Evolutionary conservation across 2,888 invertebrate genomes (phyloP).

Genomic region (Lycia hirtaria): DNA sequence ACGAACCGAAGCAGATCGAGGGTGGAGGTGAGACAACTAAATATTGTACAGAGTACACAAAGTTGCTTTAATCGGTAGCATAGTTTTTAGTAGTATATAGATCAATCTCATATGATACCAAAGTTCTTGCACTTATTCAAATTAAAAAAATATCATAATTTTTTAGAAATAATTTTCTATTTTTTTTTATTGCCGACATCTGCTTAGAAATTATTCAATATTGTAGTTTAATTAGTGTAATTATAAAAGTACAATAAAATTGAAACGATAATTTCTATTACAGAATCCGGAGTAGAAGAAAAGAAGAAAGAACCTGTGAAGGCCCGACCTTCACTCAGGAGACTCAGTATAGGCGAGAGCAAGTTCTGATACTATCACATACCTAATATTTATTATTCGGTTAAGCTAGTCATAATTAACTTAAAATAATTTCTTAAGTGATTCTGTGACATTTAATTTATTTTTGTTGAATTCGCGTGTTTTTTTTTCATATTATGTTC

Average conservation of each 20-base stretch:
- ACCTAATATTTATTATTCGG: slow-evolving; percentile 8
- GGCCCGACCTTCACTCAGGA: slow-evolving; percentile 30
- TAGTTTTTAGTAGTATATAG: no score
- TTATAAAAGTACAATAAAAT: no score
- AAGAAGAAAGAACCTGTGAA: slow-evolving; percentile 32
- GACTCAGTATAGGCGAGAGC: slow-evolving; percentile 43
- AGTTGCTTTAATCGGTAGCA: no score
- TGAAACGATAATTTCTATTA: no score
- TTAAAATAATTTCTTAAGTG: background rate
- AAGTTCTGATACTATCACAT: slow-evolving; percentile 33
- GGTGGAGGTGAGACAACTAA: slow-evolving; percentile 53
- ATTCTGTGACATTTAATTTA: background rate
- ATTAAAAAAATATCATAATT: no score
- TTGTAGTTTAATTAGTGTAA: no score
- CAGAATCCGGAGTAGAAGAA: slow-evolving; percentile 33
- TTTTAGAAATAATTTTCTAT: no score
- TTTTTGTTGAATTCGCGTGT: background rate
- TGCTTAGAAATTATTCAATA: no score
- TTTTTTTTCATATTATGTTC: no score
- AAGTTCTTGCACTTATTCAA: no score
- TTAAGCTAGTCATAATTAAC: slow-evolving; percentile 34
- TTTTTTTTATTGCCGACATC: no score
- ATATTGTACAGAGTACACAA: background rate
- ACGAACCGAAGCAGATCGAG: slow-evolving; percentile 66
- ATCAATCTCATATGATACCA: no score